These are phyloP conservation scores for Tethea ocularis DNA, from an alignment of 2,888 invertebrate genomes.

Conservation along the genomic window DNA sequence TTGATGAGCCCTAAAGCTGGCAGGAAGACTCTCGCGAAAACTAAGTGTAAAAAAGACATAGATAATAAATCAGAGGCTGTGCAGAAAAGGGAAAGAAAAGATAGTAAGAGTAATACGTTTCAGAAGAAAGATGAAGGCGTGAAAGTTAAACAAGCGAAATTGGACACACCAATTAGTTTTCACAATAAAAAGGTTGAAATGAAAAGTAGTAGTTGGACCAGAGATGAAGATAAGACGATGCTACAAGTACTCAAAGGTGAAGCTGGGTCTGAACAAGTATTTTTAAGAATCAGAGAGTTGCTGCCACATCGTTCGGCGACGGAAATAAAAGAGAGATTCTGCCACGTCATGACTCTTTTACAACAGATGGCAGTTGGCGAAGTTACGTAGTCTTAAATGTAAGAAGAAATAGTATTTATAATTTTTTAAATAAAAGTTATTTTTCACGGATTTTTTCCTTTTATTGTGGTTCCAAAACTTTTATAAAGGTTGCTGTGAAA, in stretches of 20 bases:
- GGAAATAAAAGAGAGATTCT: conserved; percentile 85
- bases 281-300: conserved; percentile 80
- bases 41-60: conserved; percentile 49
- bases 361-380: conserved; percentile 84
- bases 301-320: conserved; percentile 81
- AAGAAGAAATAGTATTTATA: conserved; percentile 64
- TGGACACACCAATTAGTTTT: conserved; percentile 41
- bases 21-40: conserved; percentile 49
- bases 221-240: conserved; percentile 92
- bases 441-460: conserved; percentile 21
- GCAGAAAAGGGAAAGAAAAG: conserved; percentile 52
- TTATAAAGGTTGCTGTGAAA: no score
- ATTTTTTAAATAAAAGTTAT: conserved; percentile 59
- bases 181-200: conserved; percentile 36
- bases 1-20: conserved; percentile 57
- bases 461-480: background rate
- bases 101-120: conserved; percentile 36
- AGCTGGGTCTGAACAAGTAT: conserved; percentile 85
- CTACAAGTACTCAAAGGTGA: conserved; percentile 90
- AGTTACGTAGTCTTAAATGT: conserved; percentile 62
- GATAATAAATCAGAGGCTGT: conserved; percentile 33
- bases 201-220: conserved; percentile 85
- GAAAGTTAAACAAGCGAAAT: conserved; percentile 54
- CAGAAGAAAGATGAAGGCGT: conserved; percentile 46
- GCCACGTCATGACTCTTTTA: conserved; percentile 84